Percentiles rank a stretch among this genome's conserved stretches.
Conservation (phyloP, 2,797 vertebrate species). For the Cottoperca gobio region DNA sequence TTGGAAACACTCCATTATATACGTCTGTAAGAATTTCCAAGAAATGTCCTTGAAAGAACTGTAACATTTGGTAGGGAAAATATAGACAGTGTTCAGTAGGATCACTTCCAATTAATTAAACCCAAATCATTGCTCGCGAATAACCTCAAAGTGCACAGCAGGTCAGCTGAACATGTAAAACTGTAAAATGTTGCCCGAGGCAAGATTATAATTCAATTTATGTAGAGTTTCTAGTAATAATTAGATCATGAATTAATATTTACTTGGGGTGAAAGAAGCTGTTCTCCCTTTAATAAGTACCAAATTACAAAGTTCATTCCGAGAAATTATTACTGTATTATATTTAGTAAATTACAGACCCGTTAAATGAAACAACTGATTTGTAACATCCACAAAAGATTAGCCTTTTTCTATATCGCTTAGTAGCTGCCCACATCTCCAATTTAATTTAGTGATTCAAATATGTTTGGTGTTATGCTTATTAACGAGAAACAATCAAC, state of each 20-base stretch:
- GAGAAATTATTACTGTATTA: background rate
- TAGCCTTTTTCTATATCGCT: no score
- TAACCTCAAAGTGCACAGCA: background rate
- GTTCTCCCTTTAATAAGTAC: background rate
- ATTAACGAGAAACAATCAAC: background rate
- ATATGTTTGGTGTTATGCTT: background rate
- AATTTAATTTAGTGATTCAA: background rate
- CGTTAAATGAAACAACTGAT: background rate
- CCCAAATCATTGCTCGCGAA: background rate
- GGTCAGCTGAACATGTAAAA: background rate
- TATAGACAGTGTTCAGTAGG: background rate
- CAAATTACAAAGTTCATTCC: background rate
- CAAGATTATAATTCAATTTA: background rate
- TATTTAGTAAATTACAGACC: background rate
- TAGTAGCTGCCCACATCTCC: background rate
- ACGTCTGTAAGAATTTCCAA: background rate
- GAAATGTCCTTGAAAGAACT: background rate
- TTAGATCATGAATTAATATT: background rate
- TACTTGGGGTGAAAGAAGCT: background rate
- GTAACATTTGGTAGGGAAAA: background rate
- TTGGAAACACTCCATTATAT: background rate
- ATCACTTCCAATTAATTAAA: background rate
- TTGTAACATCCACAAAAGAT: background rate
- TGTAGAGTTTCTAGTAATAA: background rate
- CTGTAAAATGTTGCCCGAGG: background rate